Evolutionary conservation across 1,140 invertebrate species (phyloP).

Genomic region (Streblospio benedicti): DNA sequence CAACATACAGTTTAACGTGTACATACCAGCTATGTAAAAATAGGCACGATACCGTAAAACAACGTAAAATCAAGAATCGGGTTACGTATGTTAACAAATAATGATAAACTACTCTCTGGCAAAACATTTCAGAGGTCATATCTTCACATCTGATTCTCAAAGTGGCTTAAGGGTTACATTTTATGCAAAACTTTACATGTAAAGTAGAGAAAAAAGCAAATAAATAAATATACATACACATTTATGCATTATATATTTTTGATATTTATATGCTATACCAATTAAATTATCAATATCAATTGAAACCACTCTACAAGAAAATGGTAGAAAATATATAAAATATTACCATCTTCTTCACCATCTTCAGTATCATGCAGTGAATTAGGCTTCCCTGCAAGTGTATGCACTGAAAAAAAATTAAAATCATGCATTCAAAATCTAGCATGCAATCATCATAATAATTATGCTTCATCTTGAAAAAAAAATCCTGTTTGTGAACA

Average conservation of each 20-base stretch:
- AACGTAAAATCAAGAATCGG: too few species aligned
- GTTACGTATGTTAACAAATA: too few species aligned
- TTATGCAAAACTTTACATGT: background rate
- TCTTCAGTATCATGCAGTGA: slow-evolving; percentile 35
- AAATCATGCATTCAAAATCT: too few species aligned
- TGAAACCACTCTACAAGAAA: background rate
- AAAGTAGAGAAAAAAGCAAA: background rate
- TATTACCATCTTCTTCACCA: slow-evolving; percentile 27
- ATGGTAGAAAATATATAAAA: background rate
- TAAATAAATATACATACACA: background rate
- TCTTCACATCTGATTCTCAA: too few species aligned
- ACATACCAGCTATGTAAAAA: too few species aligned
- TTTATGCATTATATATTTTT: background rate
- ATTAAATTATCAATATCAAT: background rate
- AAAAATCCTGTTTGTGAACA: background rate
- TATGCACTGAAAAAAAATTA: slow-evolving; percentile 33
- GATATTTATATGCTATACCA: background rate
- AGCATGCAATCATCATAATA: too few species aligned
- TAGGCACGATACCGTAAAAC: too few species aligned
- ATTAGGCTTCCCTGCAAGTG: slow-evolving; percentile 40
- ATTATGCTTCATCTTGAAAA: background rate
- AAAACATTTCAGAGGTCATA: too few species aligned
- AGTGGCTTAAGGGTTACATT: background rate
- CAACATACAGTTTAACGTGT: too few species aligned
- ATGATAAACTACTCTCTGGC: too few species aligned